A percentile compares a stretch with the other conserved stretches of the same genome.
Conservation (phyloP, 1,140 invertebrate genomes). For the Sycophila sp. region DNA sequence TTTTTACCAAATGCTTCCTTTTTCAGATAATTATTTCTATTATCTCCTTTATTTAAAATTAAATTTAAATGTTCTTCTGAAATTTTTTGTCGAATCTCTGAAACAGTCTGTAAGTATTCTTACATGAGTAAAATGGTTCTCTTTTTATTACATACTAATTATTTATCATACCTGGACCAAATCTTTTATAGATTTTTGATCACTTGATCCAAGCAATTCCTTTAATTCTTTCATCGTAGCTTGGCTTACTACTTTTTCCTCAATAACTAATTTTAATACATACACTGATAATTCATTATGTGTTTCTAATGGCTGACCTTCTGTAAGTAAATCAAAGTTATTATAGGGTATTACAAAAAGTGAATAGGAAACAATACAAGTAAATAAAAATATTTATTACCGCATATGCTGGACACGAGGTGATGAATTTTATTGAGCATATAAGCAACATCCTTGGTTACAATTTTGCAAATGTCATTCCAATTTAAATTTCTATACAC, state of each 20-base stretch:
- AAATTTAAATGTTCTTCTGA: conserved; percentile 46
- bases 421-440: conserved; percentile 45
- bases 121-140: conserved; percentile 44
- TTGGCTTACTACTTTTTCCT: conserved; percentile 69
- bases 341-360: conserved; percentile 23
- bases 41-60: conserved; percentile 36
- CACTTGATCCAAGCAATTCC: conserved; percentile 68
- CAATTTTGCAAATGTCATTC: conserved; percentile 48
- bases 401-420: conserved; percentile 41
- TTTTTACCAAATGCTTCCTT: conserved; percentile 47
- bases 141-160: conserved; percentile 9
- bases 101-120: conserved; percentile 63
- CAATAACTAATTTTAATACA: conserved; percentile 71
- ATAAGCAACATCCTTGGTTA: conserved; percentile 41
- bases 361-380: conserved; percentile 20
- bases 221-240: conserved; percentile 67
- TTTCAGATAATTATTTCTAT: conserved; percentile 5
- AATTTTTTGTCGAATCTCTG: conserved; percentile 44
- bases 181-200: conserved; percentile 62
- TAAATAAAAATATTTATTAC: conserved; percentile 43
- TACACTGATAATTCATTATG: conserved; percentile 73
- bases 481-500: conserved; percentile 48
- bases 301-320: conserved; percentile 61
- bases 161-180: conserved; percentile 57
- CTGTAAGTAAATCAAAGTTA: conserved; percentile 41